Evolutionary conservation across 2,113 vertebrate species (phyloP), one percentile per base, ranked within the genome.

Genomic region (Strix uralensis): DNA sequence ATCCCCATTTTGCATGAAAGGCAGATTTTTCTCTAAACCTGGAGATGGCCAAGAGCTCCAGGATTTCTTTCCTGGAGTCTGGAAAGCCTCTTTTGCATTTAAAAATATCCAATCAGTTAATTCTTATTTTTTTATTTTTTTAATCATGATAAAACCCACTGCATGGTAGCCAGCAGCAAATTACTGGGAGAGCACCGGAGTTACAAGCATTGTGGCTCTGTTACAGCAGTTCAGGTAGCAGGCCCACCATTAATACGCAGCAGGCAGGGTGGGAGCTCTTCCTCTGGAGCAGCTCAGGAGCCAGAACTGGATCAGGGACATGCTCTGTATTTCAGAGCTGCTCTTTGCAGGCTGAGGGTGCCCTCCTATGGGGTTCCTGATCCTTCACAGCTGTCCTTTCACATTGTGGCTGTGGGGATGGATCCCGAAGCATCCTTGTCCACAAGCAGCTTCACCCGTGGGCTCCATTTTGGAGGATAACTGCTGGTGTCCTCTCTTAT

Each of bases 321-420:
- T 1, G 4, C 46, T 72, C 49, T 66, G 25, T 9, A n/a, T 85
- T 59, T 57, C 38, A 25, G 72, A 71, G 77, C 73, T 79, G 83
- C 0, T 0, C 80, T 96, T 4, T 71, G 63, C 86, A 94, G 86
- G 89, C 81, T 59, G 80, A 95, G 84, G 63, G 69, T 96, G 94
- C 95, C 92, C 95, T 89, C 91, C 77, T 19, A 52, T 89, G 95
- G 91, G 96, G 29, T 10, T 96, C 3, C 65, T 67, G 55, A 8
- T 89, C 59, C 83, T 86, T 84, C 72, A 36, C 77, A 81, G 86
- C 59, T 10, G 0, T 87, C 15, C 34, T 42, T 36, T 72, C 51
- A 38, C 34, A 1, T 42, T 34, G 49, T 1, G 4, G n/a, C 52
- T 70, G 21, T 52, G 38, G 52, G 38, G 8, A 7, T 49, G 36